These are phyloP conservation scores for Pissodes strobi DNA, from an alignment of 1,140 invertebrate genomes.

Conservation along the genomic window DNA sequence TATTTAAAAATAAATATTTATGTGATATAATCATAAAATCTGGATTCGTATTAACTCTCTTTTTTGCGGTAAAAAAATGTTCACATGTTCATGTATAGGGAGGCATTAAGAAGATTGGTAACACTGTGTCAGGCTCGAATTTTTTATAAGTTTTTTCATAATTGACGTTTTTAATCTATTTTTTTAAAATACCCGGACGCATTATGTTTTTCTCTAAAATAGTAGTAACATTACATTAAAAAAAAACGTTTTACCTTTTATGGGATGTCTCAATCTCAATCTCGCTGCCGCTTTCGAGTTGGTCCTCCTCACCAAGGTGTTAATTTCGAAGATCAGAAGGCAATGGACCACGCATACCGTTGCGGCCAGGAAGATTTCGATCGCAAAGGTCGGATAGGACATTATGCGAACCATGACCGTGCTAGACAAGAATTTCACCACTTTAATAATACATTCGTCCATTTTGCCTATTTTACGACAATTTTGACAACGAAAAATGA, in stretches of 20 bases:
- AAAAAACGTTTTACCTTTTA: slow-evolving; percentile 26
- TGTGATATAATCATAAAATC: no score
- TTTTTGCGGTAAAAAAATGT: no score
- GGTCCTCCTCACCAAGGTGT: slow-evolving; percentile 31
- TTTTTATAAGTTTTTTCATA: no score
- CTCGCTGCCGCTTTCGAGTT: slow-evolving; percentile 32
- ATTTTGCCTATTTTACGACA: slow-evolving; percentile 29
- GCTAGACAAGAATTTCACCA: slow-evolving; percentile 37
- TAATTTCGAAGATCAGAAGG: slow-evolving; percentile 38
- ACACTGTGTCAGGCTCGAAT: no score
- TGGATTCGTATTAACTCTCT: no score
- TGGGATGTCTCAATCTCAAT: slow-evolving; percentile 28
- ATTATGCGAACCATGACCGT: slow-evolving; percentile 35
- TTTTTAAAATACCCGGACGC: no score
- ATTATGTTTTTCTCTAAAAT: no score
- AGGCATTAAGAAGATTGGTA: no score
- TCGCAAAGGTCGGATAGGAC: slow-evolving; percentile 37
- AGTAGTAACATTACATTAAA: no score
- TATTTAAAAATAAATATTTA: no score
- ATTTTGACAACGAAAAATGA: slow-evolving; percentile 23
- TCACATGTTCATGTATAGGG: no score
- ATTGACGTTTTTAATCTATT: no score
- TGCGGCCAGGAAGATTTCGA: slow-evolving; percentile 36
- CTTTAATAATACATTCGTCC: slow-evolving; percentile 35
- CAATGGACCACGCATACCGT: slow-evolving; percentile 34